A percentile compares a stretch with the other conserved stretches of the same genome.
These are phyloP conservation scores for Cynaeus angustus DNA, from an alignment of 2,888 invertebrate species.

Conservation along the genomic window DNA sequence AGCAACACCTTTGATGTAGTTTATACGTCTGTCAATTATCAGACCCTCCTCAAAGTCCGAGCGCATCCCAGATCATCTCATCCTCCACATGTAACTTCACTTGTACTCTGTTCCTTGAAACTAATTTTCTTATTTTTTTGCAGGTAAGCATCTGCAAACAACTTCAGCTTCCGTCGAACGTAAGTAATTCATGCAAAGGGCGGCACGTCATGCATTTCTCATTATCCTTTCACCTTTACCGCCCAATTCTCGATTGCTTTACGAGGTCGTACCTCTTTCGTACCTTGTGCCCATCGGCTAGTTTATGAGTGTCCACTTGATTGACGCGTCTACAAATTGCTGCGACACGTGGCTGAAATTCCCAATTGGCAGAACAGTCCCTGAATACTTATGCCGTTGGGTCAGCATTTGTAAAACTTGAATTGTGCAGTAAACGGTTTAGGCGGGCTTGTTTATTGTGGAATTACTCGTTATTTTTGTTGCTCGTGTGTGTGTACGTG, in stretches of 20 bases:
- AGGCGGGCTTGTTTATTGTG: constrained; percentile 39
- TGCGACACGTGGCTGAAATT: constrained; percentile 57
- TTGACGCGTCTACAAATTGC: constrained; percentile 60
- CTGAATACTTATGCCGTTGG: constrained; percentile 45
- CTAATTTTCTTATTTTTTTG: constrained; percentile 30
- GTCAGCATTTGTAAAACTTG: constrained; percentile 42
- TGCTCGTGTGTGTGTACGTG: constrained; percentile 28
- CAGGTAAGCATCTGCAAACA: constrained; percentile 36
- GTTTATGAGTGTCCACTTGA: constrained; percentile 60
- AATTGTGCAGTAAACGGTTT: constrained; percentile 42
- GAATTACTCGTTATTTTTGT: constrained; percentile 43
- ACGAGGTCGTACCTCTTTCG: not conserved
- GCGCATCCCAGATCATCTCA: constrained; percentile 28
- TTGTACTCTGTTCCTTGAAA: not conserved
- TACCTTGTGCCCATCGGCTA: constrained; percentile 29
- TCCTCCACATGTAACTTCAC: not conserved
- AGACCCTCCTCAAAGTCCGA: constrained; percentile 43
- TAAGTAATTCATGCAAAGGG: constrained; percentile 40
- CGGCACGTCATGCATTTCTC: constrained; percentile 35
- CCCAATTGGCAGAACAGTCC: constrained; percentile 50
- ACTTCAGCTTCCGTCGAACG: constrained; percentile 9
- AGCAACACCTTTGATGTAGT: constrained; percentile 42
- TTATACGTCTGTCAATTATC: constrained; percentile 50
- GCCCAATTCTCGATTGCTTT: constrained; percentile 11
- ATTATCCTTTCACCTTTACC: constrained; percentile 27